Conservation (phyloP, 2,888 invertebrate species). For the Xestia sexstrigata region DNA sequence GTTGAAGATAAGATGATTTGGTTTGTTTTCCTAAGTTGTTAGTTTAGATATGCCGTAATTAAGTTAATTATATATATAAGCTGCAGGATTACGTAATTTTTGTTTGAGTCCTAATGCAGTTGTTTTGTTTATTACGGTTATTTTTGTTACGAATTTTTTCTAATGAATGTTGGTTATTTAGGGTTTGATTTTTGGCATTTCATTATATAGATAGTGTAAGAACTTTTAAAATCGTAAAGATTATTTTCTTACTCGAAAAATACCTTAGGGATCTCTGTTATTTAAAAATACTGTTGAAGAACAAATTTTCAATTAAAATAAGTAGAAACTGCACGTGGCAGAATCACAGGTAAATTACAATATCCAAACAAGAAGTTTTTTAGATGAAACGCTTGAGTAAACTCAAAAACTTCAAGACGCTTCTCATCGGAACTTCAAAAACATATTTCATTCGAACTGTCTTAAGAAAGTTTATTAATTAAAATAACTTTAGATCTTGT, state of each 20-base stretch:
- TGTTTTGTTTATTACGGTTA: too few species aligned
- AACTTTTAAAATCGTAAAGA: neutral
- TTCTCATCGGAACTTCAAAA: slow-evolving; percentile 51
- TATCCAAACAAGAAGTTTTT: slow-evolving; percentile 21
- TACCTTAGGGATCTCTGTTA: neutral
- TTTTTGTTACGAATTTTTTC: neutral
- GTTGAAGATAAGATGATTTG: slow-evolving; percentile 38
- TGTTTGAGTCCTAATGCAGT: neutral
- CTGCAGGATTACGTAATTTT: slow-evolving; percentile 28
- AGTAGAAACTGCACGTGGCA: neutral
- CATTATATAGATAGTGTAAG: neutral
- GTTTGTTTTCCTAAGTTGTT: slow-evolving; percentile 27
- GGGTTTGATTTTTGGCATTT: neutral
- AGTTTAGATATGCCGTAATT: neutral
- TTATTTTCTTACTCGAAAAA: neutral
- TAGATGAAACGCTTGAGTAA: slow-evolving; percentile 30
- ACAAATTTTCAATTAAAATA: neutral
- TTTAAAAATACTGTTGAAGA: neutral
- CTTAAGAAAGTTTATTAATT: slow-evolving; percentile 57
- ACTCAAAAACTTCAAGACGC: slow-evolving; percentile 47
- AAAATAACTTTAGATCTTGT: slow-evolving; percentile 30
- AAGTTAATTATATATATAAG: slow-evolving; percentile 27
- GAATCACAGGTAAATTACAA: slow-evolving; percentile 4
- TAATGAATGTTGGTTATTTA: neutral
- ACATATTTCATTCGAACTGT: slow-evolving; percentile 51